Evolutionary conservation across 2,888 invertebrate species (phyloP), one percentile per base, ranked within the genome.

Genomic region (Craniophora ligustri): DNA sequence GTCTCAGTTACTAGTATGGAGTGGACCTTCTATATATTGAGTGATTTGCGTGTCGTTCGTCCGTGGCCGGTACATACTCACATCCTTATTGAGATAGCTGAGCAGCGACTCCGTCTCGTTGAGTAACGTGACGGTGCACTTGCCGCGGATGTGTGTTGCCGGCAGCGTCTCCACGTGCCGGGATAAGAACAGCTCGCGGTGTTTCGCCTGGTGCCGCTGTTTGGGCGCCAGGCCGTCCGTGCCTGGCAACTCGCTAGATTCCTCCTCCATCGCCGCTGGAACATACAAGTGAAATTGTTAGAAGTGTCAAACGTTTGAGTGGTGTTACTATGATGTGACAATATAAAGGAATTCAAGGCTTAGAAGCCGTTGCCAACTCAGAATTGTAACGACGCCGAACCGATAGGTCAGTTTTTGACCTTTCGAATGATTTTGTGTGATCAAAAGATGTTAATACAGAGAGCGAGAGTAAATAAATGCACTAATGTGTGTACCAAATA

Each of bases 101-200:
- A 96, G 95, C 83, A 99, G 95, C 75, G 98, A 98, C 94, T 99
- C 99, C 54, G 99, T 99, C 95, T 99, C 99, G 94, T 99, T 99
- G 93, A 99, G 96, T 81, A 99, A 95, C 76, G 99, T 99, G 80
- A 99, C 99, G 78, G 98, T 97, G 94, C 99, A 99, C 95, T 99
- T 99, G 91, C 99, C 99, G 86, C 99, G 96, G 83, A 99, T 99
- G 94, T 99, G 98, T 61, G 99, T 99, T 75, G 99, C 99, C 60
- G 99, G 99, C 90, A 99, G 95, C 57, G 99, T 99, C 94, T 99
- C 99, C 82, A 99, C 98, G 95, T 98, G 98, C 78, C 99, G 96
- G 41, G 99, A 99, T 72, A 99, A 95, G 94, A 99, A 99, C 85
- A 99, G 95, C 94, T 99, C 99, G 81, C 99, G 96, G 91, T 99